Conservation (phyloP, 2,888 invertebrate species). For the Stenodera caucasica region DNA sequence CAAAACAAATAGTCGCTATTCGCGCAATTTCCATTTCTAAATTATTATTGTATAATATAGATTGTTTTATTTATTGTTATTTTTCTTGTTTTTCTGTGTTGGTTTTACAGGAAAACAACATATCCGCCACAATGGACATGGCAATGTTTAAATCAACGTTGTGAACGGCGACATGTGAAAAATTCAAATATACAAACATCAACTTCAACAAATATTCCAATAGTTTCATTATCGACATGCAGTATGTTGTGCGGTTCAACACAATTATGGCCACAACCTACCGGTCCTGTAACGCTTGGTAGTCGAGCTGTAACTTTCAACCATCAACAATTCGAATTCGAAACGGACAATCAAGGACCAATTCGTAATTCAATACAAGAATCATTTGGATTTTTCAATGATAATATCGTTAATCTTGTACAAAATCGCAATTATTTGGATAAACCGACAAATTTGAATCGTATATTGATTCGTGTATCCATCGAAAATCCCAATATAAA, state of each 20-base stretch:
- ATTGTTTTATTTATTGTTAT: background rate
- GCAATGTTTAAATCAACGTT: constrained; percentile 70
- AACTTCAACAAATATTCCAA: constrained; percentile 25
- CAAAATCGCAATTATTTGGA: constrained; percentile 37
- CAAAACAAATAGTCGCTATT: background rate
- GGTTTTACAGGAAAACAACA: constrained; percentile 54
- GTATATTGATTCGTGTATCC: constrained; percentile 59
- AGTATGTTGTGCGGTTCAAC: constrained; percentile 76
- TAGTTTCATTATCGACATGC: constrained; percentile 69
- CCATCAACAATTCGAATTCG: constrained; percentile 59
- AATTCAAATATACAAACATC: constrained; percentile 50
- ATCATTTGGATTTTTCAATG: constrained; percentile 59
- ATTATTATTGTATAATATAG: background rate
- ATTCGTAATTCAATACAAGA: constrained; percentile 55
- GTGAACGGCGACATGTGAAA: constrained; percentile 63
- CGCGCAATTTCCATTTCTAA: background rate
- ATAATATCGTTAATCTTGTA: constrained; percentile 45
- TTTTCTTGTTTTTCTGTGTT: background rate
- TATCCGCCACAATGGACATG: constrained; percentile 74
- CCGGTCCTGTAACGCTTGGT: constrained; percentile 69
- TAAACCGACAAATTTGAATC: constrained; percentile 44
- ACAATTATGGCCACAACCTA: constrained; percentile 81
- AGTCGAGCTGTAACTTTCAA: constrained; percentile 65
- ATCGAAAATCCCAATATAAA: constrained; percentile 58
- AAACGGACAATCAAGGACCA: constrained; percentile 55